These are phyloP conservation scores for Mormyrus proboscirostris DNA, from an alignment of 2,797 vertebrate genomes.

Conservation along the genomic window DNA sequence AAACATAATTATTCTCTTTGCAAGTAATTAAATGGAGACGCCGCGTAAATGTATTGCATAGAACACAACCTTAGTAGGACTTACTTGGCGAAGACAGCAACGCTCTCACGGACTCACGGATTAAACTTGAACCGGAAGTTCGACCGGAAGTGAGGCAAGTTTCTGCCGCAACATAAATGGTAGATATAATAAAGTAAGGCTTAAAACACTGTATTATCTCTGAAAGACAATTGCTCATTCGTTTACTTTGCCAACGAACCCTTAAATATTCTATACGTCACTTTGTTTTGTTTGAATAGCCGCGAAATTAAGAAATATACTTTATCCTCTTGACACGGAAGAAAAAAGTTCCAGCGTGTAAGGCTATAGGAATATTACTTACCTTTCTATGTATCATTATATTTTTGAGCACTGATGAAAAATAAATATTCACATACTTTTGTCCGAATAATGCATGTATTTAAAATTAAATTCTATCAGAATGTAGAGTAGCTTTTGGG, in stretches of 20 bases:
- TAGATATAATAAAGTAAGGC: neutral
- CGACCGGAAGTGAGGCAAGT: neutral
- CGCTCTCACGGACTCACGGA: neutral
- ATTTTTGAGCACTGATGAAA: neutral
- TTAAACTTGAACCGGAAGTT: neutral
- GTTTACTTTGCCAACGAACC: neutral
- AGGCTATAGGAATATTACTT: neutral
- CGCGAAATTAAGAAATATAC: neutral
- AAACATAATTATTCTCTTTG: neutral
- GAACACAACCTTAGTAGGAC: neutral
- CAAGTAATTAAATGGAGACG: neutral
- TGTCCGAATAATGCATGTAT: neutral
- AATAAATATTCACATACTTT: neutral
- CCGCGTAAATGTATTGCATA: neutral
- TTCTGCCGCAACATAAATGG: neutral
- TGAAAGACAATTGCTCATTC: neutral
- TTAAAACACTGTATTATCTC: neutral
- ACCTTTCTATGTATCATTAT: neutral
- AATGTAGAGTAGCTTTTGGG: neutral
- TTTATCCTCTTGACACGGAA: constrained; percentile 8
- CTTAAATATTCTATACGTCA: neutral
- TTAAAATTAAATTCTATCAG: neutral
- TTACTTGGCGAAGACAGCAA: neutral
- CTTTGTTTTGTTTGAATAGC: neutral
- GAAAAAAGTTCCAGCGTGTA: neutral